Base-by-base conservation (phyloP, 2,113 vertebrate species). In the Trematocara zebra region DNA sequence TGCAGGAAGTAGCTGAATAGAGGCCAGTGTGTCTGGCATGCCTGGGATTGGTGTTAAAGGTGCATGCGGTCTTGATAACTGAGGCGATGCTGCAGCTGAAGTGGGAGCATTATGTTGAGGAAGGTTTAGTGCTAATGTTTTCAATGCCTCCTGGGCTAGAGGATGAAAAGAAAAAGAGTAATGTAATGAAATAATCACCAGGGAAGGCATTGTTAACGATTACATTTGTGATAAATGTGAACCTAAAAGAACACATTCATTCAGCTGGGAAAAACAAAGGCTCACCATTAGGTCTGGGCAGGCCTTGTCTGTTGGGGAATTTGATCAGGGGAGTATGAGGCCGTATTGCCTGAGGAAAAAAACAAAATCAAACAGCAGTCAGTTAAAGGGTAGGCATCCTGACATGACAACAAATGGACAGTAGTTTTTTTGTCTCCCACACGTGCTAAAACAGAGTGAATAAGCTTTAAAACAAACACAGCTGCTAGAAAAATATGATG, bases 251-350 rank as follows among this genome's bases (percentile, higher is more conserved):
- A 76, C 17, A 44, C 11, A 2, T 49, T 49, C 6, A 31, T 31
- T 49, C 15, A 76, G 6, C 6, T 18, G 15, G 15, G 26, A 18
- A 76, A 28, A 28, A 28, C 26, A 28, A 28, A 67, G 18, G 5
- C 96, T 96, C 67, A 97, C 96, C 96, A 20, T 94, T 96, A 18
- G 95, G 95, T 69, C 59, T 95, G 12, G 91, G 79, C 1, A 89
- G 0, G 3, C 59, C 91, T 3, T 89, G 84, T 72, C 96, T 94
- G 49, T 92, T 94, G n/a, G 96, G 96, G 78, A 97, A 97, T 89
- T 96, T 97, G n/a, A 97, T 97, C 80, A 96, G 91, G 35, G 96
- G 96, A 18, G 94, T 54, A 78, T 92, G 96, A 87, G 96, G 96
- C 81, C 95, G 92, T 11, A 97, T 88, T 87, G 86, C 95, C 96